These are phyloP conservation scores for Sesamia nonagrioides DNA, from an alignment of 1,140 invertebrate genomes.

Conservation along the genomic window DNA sequence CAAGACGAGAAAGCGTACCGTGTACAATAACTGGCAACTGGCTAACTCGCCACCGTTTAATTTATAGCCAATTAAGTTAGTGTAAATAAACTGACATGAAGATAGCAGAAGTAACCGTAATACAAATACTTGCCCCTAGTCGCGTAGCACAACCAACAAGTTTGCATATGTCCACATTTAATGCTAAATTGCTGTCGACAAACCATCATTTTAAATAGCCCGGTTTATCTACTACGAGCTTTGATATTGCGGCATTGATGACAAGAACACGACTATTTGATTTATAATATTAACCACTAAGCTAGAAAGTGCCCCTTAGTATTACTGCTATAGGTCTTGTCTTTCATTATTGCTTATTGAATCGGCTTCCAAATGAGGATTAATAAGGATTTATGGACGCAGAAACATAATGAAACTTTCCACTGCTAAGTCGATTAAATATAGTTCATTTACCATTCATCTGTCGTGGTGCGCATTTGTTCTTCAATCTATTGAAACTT, in stretches of 20 bases:
- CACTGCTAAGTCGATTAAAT: slow-evolving; percentile 67
- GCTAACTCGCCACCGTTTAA: slow-evolving; percentile 77
- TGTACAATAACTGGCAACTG: slow-evolving; percentile 68
- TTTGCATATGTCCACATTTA: slow-evolving; percentile 54
- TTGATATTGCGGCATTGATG: slow-evolving; percentile 65
- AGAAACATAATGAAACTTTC: slow-evolving; percentile 62
- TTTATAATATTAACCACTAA: slow-evolving; percentile 68
- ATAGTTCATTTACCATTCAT: slow-evolving; percentile 69
- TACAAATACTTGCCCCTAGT: slow-evolving; percentile 56
- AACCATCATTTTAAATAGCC: slow-evolving; percentile 64
- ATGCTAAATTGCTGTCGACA: slow-evolving; percentile 47
- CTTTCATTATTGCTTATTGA: slow-evolving; percentile 73
- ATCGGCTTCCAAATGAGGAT: slow-evolving; percentile 76
- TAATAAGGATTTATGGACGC: slow-evolving; percentile 76
- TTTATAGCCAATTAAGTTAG: slow-evolving; percentile 85
- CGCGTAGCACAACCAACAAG: slow-evolving; percentile 42
- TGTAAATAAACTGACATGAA: slow-evolving; percentile 78
- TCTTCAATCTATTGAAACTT: slow-evolving; percentile 58
- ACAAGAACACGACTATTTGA: slow-evolving; percentile 74
- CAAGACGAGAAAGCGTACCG: slow-evolving; percentile 68
- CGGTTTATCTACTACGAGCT: slow-evolving; percentile 61
- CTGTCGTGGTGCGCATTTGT: slow-evolving; percentile 63
- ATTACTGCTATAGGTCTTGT: slow-evolving; percentile 62
- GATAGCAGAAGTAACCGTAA: slow-evolving; percentile 73
- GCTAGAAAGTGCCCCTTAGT: slow-evolving; percentile 61